Percentiles rank a stretch among this genome's conserved stretches.
These are phyloP conservation scores for Platorchestia sp. DNA, from an alignment of 1,140 invertebrate genomes.

Conservation along the genomic window DNA sequence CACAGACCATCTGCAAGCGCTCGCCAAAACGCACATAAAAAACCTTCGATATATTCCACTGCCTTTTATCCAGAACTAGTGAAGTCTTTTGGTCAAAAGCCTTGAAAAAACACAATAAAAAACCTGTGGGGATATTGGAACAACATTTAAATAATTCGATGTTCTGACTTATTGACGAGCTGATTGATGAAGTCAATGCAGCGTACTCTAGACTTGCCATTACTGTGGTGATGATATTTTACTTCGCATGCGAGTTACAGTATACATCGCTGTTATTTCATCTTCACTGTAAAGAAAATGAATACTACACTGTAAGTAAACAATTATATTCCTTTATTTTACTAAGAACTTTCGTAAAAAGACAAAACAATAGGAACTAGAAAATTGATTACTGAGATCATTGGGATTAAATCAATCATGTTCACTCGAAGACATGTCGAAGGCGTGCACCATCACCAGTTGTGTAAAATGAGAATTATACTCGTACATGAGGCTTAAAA, in stretches of 20 bases:
- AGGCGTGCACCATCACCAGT: background rate
- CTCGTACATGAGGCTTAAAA: too few relatives aligned
- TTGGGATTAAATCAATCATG: background rate
- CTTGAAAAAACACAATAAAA: background rate
- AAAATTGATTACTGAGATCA: background rate
- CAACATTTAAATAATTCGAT: background rate
- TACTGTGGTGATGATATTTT: background rate
- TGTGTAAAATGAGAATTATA: background rate
- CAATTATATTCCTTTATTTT: background rate
- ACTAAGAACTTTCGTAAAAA: background rate
- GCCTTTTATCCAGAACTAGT: background rate
- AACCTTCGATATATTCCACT: background rate
- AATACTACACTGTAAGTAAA: background rate
- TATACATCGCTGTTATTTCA: background rate
- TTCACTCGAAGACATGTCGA: background rate
- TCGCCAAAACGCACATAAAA: background rate
- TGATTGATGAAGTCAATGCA: background rate
- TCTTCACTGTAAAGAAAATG: background rate
- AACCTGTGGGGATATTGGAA: background rate
- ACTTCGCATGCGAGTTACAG: background rate
- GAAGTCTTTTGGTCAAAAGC: background rate
- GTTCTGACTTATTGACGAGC: background rate
- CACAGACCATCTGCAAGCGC: background rate
- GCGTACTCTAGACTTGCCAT: background rate
- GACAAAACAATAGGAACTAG: background rate